Evolutionary conservation across 2,113 vertebrate genomes (phyloP), one percentile per base, ranked within the genome.

Genomic region (Microcebus lehilahytsara): DNA sequence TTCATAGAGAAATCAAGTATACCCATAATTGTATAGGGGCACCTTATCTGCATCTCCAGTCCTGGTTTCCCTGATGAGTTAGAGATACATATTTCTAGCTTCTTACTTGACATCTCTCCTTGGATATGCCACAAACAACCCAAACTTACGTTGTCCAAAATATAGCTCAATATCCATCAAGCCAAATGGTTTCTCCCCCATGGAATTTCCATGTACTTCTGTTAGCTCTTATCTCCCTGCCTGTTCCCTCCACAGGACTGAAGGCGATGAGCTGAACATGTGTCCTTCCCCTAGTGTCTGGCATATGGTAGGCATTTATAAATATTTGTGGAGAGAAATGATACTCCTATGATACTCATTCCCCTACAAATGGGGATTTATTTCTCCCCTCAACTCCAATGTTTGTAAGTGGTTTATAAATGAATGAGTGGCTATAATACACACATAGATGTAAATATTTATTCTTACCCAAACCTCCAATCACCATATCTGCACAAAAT

Each of bases 211-310:
- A 81, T 42, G 40, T 10, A 27, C 80, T 81, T 93, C 87, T 16
- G 27, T 66, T 53, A 92, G 80, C 84, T 78, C 86, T 56, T 96
- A 40, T 96, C 93, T 94, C 37, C n/a, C 94, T 96, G 71, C 58
- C 90, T 90, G 88, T 80, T 92, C 84, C 94, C 53, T 91, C 32
- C 60, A 32, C 40, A 20, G 72, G 49, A 62, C 71, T 85, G 81
- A 81, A 91, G 69, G 53, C 91, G 80, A 46, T 11, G 56, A 91
- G 12, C 66, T 14, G 56, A 91, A 19, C 66, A 42, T 8, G 49
- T 92, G 53, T 69, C 85, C 91, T 83, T 96, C 66, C 42, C 79
- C 64, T 62, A 25, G 62, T 64, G 69, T 40, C 92, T 96, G 93
- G 75, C 67, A 86, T 79, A 56, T 85, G 80, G 79, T 37, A 51